Conservation (phyloP, 2,888 invertebrate species). For the Selenia dentaria region DNA sequence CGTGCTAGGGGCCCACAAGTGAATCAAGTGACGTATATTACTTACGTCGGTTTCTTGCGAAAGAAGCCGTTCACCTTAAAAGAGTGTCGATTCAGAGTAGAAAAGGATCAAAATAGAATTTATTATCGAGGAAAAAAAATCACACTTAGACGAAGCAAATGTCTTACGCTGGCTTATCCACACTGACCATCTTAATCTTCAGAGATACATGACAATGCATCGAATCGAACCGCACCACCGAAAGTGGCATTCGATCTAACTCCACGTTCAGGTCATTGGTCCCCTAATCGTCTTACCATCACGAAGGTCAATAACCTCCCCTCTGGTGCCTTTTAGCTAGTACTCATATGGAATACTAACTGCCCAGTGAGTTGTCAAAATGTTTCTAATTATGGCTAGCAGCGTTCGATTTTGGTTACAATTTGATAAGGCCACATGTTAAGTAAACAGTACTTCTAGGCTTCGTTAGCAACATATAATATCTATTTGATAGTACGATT, state of each 20-base stretch:
- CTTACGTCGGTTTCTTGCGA: too few species aligned
- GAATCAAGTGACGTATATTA: too few species aligned
- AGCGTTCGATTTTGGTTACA: not conserved
- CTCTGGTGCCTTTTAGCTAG: constrained; percentile 20
- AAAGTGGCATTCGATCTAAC: constrained; percentile 44
- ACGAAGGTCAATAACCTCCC: constrained; percentile 48
- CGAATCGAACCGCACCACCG: constrained; percentile 33
- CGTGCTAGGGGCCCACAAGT: too few species aligned
- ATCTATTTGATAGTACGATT: too few species aligned
- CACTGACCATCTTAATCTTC: constrained; percentile 6
- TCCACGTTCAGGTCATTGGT: constrained; percentile 55
- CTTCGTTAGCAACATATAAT: too few species aligned
- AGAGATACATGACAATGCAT: constrained; percentile 25
- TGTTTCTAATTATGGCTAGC: constrained; percentile 6
- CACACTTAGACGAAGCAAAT: too few species aligned
- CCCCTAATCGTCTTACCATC: constrained; percentile 69
- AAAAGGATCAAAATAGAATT: too few species aligned
- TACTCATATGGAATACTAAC: constrained; percentile 38
- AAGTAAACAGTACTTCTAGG: too few species aligned
- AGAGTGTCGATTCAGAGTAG: too few species aligned
- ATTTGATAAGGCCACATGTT: too few species aligned
- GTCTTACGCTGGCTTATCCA: constrained; percentile 9
- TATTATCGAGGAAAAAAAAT: too few species aligned
- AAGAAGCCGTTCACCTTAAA: too few species aligned
- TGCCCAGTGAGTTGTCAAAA: constrained; percentile 3